phyloP scores from a whole-genome alignment of 2,888 invertebrate species.

The Acronicta psi region DNA sequence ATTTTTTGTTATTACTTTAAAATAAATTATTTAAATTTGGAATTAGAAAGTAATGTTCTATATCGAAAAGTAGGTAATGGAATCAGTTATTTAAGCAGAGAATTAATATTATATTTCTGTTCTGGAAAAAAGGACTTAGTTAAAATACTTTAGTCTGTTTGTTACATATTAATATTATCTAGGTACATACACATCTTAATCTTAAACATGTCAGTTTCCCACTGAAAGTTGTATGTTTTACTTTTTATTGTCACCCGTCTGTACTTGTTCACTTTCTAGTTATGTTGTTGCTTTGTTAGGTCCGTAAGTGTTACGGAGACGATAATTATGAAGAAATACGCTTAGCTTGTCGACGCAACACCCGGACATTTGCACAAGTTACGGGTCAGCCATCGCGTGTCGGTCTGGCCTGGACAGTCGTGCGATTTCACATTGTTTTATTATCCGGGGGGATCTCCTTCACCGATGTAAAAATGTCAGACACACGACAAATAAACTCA shows the following conservation, averaged over 20 bases:
- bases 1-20: not conserved
- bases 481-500: conserved; percentile 41
- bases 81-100: conserved; percentile 40
- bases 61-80: conserved; percentile 36
- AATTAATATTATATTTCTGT: conserved; percentile 40
- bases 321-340: conserved; percentile 25
- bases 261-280: conserved; percentile 20
- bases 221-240: too few species aligned
- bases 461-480: conserved; percentile 56
- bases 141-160: too few species aligned
- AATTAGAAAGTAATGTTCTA: conserved; percentile 15
- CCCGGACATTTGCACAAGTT: conserved; percentile 46
- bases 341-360: conserved; percentile 27
- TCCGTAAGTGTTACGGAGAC: conserved; percentile 14
- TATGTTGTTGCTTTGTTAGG: conserved; percentile 5
- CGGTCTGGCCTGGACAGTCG: conserved; percentile 47
- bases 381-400: conserved; percentile 1
- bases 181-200: too few species aligned
- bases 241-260: too few species aligned
- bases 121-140: not conserved
- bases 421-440: conserved; percentile 49
- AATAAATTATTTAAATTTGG: conserved; percentile 5
- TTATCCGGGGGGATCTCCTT: conserved; percentile 42
- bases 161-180: too few species aligned
- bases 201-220: too few species aligned